These are phyloP conservation scores for Protobothrops flavoviridis DNA, from an alignment of 2,113 vertebrate species.

Conservation along the genomic window DNA sequence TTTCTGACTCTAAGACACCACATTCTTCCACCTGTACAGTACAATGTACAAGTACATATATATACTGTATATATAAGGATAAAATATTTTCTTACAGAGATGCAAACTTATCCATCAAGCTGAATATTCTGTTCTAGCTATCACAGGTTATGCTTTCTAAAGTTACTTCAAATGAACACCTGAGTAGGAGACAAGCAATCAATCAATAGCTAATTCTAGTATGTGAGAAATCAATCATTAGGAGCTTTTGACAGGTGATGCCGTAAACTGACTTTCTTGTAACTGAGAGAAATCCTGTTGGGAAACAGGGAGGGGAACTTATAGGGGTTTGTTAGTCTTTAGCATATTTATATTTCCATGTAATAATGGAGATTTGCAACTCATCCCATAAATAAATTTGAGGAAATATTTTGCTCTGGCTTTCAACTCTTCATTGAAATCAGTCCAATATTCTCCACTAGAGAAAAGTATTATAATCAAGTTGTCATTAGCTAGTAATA, in stretches of 20 bases:
- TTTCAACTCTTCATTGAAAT: background rate
- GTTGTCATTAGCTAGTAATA: background rate
- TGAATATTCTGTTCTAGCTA: background rate
- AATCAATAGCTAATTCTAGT: background rate
- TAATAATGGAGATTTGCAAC: background rate
- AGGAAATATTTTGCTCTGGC: background rate
- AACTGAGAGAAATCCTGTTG: background rate
- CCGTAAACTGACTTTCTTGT: background rate
- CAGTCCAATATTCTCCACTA: background rate
- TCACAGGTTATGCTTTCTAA: background rate
- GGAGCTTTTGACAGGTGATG: constrained; percentile 2
- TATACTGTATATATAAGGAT: background rate
- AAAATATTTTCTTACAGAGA: background rate
- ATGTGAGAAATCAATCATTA: background rate
- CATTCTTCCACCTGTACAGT: background rate
- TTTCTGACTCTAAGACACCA: background rate
- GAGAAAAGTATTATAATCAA: background rate
- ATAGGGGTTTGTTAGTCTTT: background rate
- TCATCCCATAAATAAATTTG: background rate
- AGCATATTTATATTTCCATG: background rate
- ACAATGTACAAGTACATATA: background rate
- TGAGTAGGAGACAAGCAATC: background rate
- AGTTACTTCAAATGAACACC: background rate
- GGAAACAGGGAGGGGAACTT: background rate
- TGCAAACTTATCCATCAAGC: background rate